phyloP scores from a whole-genome alignment of 2,797 vertebrate species.

The Apogon talboti region DNA sequence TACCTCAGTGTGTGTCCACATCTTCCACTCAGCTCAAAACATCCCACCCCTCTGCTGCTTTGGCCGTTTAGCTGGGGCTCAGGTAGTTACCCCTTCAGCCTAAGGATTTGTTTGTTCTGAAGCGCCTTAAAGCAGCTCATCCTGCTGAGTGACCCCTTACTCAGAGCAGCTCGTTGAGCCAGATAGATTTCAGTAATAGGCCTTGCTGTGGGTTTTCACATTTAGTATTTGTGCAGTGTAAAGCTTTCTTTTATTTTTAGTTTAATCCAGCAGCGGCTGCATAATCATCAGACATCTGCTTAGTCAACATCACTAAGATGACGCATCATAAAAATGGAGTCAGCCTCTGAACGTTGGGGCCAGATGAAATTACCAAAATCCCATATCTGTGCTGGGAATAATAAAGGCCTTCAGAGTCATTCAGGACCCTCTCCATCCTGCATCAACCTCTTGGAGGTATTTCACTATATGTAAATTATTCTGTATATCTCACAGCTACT shows the following conservation, averaged over 20 bases:
- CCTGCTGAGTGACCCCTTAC: slow-evolving; percentile 25
- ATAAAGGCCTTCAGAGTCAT: too few species aligned
- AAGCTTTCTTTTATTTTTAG: slow-evolving; percentile 38
- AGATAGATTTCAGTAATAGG: slow-evolving; percentile 37
- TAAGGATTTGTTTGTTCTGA: slow-evolving; percentile 42
- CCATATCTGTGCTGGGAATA: too few species aligned
- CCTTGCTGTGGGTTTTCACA: slow-evolving; percentile 32
- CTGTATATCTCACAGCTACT: too few species aligned
- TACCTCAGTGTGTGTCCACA: not conserved
- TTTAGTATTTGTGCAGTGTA: slow-evolving; percentile 28
- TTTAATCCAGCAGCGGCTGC: slow-evolving; percentile 5
- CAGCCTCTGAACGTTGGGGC: not conserved
- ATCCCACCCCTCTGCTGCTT: slow-evolving; percentile 2
- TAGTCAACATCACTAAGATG: not conserved
- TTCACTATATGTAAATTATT: too few species aligned
- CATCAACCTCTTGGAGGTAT: too few species aligned
- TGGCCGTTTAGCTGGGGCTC: slow-evolving; percentile 6
- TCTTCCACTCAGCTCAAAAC: not conserved
- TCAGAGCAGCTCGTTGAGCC: slow-evolving; percentile 13
- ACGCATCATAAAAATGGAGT: not conserved
- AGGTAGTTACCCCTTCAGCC: slow-evolving; percentile 13
- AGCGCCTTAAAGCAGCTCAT: slow-evolving; percentile 52
- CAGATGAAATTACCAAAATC: too few species aligned
- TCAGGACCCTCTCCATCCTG: too few species aligned
- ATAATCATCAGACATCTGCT: not conserved